These are phyloP conservation scores for Zaprionus ghesquierei DNA, from an alignment of 1,140 invertebrate genomes.

Conservation along the genomic window DNA sequence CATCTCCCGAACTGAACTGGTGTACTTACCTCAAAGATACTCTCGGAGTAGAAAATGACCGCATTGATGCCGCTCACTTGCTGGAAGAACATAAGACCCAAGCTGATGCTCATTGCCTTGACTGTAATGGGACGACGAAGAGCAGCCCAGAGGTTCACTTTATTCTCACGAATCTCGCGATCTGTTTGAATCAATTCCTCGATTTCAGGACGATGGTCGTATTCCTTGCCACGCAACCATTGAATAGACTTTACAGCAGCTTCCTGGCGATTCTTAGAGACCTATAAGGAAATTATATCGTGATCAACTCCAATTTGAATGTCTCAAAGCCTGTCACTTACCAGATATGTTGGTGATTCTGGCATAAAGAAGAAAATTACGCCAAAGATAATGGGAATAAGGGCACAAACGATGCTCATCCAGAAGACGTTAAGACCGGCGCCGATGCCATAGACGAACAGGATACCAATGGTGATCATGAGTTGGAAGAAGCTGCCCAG, in stretches of 20 bases:
- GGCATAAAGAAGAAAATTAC: conserved; percentile 90
- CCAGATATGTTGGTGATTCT: conserved; percentile 87
- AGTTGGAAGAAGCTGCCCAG: conserved; percentile 91
- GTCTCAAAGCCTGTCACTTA: conserved; percentile 35
- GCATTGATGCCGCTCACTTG: conserved; percentile 94
- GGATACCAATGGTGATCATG: conserved; percentile 89
- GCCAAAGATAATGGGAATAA: conserved; percentile 87
- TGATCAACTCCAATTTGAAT: not conserved
- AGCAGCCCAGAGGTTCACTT: conserved; percentile 84
- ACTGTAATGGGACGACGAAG: conserved; percentile 85
- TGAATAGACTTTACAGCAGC: conserved; percentile 86
- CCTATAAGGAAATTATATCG: conserved; percentile 42
- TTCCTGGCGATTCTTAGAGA: conserved; percentile 84
- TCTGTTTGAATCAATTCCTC: conserved; percentile 85
- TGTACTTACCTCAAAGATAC: conserved; percentile 86
- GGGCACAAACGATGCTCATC: conserved; percentile 87
- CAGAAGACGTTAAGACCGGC: conserved; percentile 84
- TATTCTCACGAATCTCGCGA: conserved; percentile 84
- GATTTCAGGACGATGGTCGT: conserved; percentile 86
- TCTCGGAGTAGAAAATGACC: conserved; percentile 90
- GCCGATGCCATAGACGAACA: conserved; percentile 87
- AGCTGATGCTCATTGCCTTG: conserved; percentile 88
- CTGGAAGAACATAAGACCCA: conserved; percentile 92
- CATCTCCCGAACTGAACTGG: too few relatives aligned
- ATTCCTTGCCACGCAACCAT: conserved; percentile 86